These are phyloP conservation scores for Charanyca ferruginea DNA, from an alignment of 2,888 invertebrate genomes.

Conservation along the genomic window DNA sequence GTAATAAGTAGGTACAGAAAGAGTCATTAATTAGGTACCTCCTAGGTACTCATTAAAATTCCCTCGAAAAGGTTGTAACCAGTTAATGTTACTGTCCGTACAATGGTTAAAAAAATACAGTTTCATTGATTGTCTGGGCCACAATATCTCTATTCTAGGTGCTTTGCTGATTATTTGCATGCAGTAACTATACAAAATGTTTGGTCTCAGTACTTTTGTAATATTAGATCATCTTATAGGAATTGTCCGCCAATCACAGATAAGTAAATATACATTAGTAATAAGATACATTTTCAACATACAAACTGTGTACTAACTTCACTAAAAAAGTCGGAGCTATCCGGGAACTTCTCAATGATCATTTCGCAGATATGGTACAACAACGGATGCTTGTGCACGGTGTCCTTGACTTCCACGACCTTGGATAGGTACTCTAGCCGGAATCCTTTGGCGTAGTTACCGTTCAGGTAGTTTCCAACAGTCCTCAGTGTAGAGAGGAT, in stretches of 20 bases:
- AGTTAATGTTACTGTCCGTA: no score
- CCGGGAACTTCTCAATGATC: conserved; percentile 98
- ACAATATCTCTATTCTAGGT: not conserved
- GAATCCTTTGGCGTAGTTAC: conserved; percentile 98
- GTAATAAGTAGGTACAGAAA: conserved; percentile 32
- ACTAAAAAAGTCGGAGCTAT: conserved; percentile 98
- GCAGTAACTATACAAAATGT: not conserved
- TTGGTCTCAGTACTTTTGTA: not conserved
- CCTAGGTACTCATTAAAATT: no score
- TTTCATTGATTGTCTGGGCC: not conserved
- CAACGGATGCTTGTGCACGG: conserved; percentile 99
- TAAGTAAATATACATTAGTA: not conserved
- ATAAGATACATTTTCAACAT: conserved; percentile 32
- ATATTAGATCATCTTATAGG: no score
- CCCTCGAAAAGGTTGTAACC: no score
- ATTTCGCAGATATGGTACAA: conserved; percentile 99
- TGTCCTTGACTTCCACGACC: conserved; percentile 99
- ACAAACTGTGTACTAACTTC: conserved; percentile 92
- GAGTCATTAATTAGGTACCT: no score
- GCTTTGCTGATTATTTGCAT: not conserved
- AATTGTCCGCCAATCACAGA: not conserved
- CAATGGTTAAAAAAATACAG: not conserved
- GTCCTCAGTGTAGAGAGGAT: conserved; percentile 98
- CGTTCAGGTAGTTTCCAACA: conserved; percentile 99
- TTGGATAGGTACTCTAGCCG: conserved; percentile 99